A percentile compares a stretch with the other conserved stretches of the same genome.
Evolutionary conservation across 2,113 vertebrate species (phyloP).

Genomic region (Romanogobio albipinnatus): DNA sequence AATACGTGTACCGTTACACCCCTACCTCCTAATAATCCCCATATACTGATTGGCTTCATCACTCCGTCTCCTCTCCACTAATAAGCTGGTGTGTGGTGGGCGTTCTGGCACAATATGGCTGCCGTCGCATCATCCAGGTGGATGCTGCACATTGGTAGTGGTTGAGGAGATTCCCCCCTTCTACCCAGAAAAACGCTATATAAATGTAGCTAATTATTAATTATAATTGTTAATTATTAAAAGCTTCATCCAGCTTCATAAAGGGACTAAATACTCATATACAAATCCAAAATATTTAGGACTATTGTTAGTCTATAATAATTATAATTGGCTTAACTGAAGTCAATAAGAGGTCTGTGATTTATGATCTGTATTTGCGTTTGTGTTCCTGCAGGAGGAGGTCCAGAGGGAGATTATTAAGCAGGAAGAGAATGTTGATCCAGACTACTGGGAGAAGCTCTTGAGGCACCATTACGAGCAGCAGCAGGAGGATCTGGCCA

Average conservation of each 20-base stretch:
- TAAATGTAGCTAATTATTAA: too few relatives aligned
- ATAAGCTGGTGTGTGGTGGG: too few relatives aligned
- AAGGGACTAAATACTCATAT: neutral
- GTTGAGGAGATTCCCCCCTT: too few relatives aligned
- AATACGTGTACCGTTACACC: too few relatives aligned
- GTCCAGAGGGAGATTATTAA: slow-evolving; percentile 98
- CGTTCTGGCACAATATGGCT: too few relatives aligned
- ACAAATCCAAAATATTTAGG: neutral
- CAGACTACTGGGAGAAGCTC: slow-evolving; percentile 98
- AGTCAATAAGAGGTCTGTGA: neutral
- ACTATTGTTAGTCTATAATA: neutral
- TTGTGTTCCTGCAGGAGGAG: slow-evolving; percentile 83
- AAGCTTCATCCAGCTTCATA: neutral
- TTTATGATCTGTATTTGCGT: slow-evolving; percentile 37
- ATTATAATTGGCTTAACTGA: neutral
- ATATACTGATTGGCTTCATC: too few relatives aligned
- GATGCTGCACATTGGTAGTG: too few relatives aligned
- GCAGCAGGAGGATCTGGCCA: slow-evolving; percentile 96
- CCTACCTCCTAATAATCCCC: too few relatives aligned
- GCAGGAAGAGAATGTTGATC: slow-evolving; percentile 98
- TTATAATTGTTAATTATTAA: too few relatives aligned
- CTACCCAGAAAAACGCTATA: too few relatives aligned
- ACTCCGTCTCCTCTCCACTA: too few relatives aligned
- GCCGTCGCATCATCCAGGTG: too few relatives aligned
- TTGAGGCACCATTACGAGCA: slow-evolving; percentile 96